These are phyloP conservation scores for Potamarius usumacintae DNA, from an alignment of 2,113 vertebrate species.

Conservation along the genomic window DNA sequence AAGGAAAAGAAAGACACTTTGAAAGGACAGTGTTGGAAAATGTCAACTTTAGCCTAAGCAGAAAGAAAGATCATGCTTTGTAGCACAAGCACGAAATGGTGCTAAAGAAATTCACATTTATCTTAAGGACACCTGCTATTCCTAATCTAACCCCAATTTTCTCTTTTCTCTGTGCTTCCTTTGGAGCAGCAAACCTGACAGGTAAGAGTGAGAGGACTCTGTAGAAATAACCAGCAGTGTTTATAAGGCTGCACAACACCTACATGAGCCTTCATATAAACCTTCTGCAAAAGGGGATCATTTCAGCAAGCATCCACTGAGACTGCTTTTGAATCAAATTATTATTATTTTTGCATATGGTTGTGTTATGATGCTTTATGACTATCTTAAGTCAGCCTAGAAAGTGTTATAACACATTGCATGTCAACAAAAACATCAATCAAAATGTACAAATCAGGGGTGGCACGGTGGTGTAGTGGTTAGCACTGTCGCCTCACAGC, in stretches of 20 bases:
- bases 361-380: neutral
- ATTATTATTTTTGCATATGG: neutral
- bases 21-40: constrained; percentile 6
- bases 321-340: neutral
- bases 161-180: constrained; percentile 59
- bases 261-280: neutral
- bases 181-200: constrained; percentile 99
- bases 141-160: constrained; percentile 35
- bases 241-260: neutral
- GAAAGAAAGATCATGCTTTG: neutral
- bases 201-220: constrained; percentile 78
- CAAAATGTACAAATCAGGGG: neutral
- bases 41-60: neutral
- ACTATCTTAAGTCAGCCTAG: neutral
- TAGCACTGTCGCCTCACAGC: too few relatives aligned
- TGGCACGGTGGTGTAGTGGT: too few relatives aligned
- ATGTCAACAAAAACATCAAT: neutral
- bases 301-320: neutral
- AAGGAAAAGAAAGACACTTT: neutral
- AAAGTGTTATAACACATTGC: neutral
- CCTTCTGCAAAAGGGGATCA: neutral
- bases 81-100: neutral
- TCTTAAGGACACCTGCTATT: constrained; percentile 26
- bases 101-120: neutral
- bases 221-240: neutral